A percentile compares a stretch with the other conserved stretches of the same genome.
Evolutionary conservation across 2,888 invertebrate genomes (phyloP).

Genomic region (Rhaphigaster nebulosa): DNA sequence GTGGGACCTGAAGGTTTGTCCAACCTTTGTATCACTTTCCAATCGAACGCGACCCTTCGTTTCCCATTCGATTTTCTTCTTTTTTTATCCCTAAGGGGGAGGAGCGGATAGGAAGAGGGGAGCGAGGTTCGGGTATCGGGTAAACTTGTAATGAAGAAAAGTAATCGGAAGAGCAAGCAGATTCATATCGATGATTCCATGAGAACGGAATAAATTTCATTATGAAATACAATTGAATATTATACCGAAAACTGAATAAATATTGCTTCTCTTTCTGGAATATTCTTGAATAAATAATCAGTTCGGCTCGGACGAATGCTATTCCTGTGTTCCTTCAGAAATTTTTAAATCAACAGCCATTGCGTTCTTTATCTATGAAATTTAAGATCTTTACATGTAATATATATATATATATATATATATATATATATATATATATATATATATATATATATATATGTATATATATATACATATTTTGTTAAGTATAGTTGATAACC

Average conservation of each 20-base stretch:
- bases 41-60: conserved; percentile 19
- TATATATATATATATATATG: too few species aligned
- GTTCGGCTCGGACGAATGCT: background rate
- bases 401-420: too few species aligned
- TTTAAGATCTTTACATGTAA: too few species aligned
- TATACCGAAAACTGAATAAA: background rate
- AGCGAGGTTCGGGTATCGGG: background rate
- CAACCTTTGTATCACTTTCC: conserved; percentile 42
- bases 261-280: background rate
- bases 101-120: background rate
- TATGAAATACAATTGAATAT: background rate
- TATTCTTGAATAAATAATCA: background rate
- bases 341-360: background rate
- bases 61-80: conserved; percentile 10
- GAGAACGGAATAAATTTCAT: background rate
- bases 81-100: background rate
- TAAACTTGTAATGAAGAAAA: conserved; percentile 42
- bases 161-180: background rate
- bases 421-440: too few species aligned
- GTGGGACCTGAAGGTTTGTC: background rate
- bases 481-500: too few species aligned
- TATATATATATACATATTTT: too few species aligned
- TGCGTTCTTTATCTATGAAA: background rate
- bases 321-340: background rate
- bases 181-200: conserved; percentile 38